phyloP scores from a whole-genome alignment of 2,113 vertebrate species.

The Pundamilia nyererei region DNA sequence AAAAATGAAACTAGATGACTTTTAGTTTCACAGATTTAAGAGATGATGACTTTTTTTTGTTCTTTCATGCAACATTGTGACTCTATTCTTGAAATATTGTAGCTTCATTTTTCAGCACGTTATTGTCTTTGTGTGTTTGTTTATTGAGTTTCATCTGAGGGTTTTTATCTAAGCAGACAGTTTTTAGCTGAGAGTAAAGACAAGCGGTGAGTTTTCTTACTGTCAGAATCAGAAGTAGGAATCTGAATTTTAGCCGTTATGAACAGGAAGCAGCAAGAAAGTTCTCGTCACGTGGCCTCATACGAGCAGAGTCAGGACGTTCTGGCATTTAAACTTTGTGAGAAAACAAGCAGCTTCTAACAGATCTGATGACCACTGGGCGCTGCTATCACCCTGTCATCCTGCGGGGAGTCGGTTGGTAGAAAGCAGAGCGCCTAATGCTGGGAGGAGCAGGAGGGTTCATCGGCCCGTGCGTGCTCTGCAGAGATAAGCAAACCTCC shows the following conservation, averaged over 20 bases:
- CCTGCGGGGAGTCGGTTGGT: neutral
- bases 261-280: neutral
- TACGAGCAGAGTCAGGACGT: neutral
- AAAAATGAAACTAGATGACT: neutral
- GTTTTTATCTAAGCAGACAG: neutral
- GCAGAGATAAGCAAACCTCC: constrained; percentile 19
- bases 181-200: neutral
- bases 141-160: neutral
- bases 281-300: neutral
- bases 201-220: neutral
- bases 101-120: neutral
- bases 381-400: neutral
- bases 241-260: neutral
- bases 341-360: neutral
- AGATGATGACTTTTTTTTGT: neutral
- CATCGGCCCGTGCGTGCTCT: neutral
- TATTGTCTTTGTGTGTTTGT: neutral
- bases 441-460: neutral
- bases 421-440: neutral
- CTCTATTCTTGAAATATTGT: neutral
- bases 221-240: neutral
- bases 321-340: neutral
- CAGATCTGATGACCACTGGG: neutral
- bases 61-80: neutral
- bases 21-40: neutral